A percentile compares a stretch with the other conserved stretches of the same genome.
Conservation (phyloP, 2,888 invertebrate genomes). For the Stenodera caucasica region DNA sequence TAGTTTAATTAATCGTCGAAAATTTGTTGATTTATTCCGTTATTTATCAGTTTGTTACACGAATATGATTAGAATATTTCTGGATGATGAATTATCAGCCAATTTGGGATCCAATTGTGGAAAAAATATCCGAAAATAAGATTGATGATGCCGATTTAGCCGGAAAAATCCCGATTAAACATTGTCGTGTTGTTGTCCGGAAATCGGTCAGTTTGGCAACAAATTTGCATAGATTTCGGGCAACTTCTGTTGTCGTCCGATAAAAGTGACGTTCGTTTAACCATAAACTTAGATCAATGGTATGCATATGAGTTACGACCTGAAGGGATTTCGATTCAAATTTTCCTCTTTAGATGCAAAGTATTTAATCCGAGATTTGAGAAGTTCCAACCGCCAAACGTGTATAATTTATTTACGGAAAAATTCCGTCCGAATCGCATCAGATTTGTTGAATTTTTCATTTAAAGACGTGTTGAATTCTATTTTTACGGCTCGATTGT, state of each 20-base stretch:
- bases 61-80: neutral
- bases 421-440: neutral
- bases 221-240: too few relatives aligned
- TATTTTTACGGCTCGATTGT: neutral
- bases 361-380: constrained; percentile 42
- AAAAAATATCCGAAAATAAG: neutral
- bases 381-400: constrained; percentile 36
- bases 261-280: constrained; percentile 44
- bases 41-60: neutral
- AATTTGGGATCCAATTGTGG: neutral
- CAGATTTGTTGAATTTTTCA: too few relatives aligned
- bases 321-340: constrained; percentile 37
- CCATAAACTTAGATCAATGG: constrained; percentile 48
- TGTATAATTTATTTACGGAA: constrained; percentile 33
- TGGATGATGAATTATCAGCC: neutral
- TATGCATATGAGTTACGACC: constrained; percentile 46
- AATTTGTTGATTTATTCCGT: neutral
- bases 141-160: neutral
- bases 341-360: constrained; percentile 38
- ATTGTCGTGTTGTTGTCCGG: constrained; percentile 35
- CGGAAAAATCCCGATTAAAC: constrained; percentile 11
- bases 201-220: too few relatives aligned
- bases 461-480: neutral
- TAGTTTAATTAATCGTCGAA: neutral
- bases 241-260: too few relatives aligned